Conservation (phyloP, 2,113 vertebrate genomes). For the Lipotes vexillifer region DNA sequence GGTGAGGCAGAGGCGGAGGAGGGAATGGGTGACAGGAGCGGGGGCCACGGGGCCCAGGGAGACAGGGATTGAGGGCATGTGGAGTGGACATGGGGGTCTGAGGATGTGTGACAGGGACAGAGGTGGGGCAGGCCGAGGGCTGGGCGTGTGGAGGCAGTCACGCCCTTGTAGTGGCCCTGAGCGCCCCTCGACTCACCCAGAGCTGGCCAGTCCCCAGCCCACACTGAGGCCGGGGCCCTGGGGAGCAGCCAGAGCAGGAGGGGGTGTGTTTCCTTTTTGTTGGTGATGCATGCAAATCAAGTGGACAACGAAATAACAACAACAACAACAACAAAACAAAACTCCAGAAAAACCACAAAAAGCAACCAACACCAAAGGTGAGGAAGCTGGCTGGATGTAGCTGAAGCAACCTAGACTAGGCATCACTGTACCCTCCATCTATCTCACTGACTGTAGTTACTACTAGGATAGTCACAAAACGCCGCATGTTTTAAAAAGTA, state of each 20-base stretch:
- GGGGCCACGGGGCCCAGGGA: not conserved
- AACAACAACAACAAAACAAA: not conserved
- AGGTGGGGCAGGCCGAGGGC: not conserved
- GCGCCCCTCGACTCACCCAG: not conserved
- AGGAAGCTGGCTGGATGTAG: not conserved
- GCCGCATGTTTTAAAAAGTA: constrained; percentile 34
- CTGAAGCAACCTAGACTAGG: not conserved
- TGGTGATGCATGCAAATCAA: constrained; percentile 63
- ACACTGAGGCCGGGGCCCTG: not conserved
- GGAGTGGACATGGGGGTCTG: not conserved
- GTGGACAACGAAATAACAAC: constrained; percentile 28
- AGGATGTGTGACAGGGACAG: constrained; percentile 42
- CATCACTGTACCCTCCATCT: not conserved
- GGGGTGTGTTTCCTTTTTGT: constrained; percentile 36
- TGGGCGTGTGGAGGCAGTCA: not conserved
- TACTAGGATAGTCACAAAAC: not conserved
- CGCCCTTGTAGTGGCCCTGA: not conserved
- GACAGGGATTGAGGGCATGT: not conserved
- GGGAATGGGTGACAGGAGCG: not conserved
- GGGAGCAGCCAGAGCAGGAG: not conserved
- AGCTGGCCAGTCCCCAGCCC: not conserved
- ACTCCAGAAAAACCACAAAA: not conserved
- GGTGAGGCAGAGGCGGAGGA: not conserved
- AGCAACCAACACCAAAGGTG: constrained; percentile 49
- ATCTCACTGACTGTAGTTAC: not conserved